Base-by-base conservation (phyloP, 1,140 invertebrate genomes). In the Bemisia tabaci region DNA sequence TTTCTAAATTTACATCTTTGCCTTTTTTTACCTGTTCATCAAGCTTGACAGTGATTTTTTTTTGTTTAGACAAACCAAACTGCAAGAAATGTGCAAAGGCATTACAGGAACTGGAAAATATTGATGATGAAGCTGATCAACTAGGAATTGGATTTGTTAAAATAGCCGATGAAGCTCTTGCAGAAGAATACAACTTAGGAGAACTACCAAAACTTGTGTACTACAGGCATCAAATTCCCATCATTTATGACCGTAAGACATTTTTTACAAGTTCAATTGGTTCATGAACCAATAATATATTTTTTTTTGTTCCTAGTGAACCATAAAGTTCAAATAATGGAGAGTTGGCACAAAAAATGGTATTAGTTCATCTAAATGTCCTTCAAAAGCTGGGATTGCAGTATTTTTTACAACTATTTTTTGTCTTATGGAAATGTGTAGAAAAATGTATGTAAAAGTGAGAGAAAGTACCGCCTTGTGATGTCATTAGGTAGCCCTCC, bases 71-170 rank as follows among this genome's bases (percentile, higher is more conserved):
- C 80, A 94, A 94, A 78, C 88, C 90, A 67, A 90, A 94, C 76
- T 94, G 91, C 79, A 91, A 92, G 76, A 93, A 92, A 79, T 94
- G 91, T 75, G 86, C 90, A 26, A 93, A 91, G 79, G 91, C 90
- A 60, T 81, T 94, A 61, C 86, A 90, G 79, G 90, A 94, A 79
- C 77, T 95, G 76, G 94, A 96, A 78, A 95, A 95, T 79, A 95
- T 95, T 73, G 92, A 95, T 75, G 92, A 95, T 74, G 93, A 95
- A 78, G 93, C 93, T n/a, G 93, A 95, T 79, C 91, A 95, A 75
- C 81, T 95, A 67, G 92, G 91, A 61, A 95, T 95, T 74, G 92
- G 91, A 68, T 95, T 95, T 76, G 93, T 95, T 24, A 95, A 95
- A 78, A 95, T 95, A 74, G 88, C 92, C 70, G 94, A 96, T 76